These are phyloP conservation scores for Caloenas nicobarica DNA, from an alignment of 2,113 vertebrate species.

Conservation along the genomic window DNA sequence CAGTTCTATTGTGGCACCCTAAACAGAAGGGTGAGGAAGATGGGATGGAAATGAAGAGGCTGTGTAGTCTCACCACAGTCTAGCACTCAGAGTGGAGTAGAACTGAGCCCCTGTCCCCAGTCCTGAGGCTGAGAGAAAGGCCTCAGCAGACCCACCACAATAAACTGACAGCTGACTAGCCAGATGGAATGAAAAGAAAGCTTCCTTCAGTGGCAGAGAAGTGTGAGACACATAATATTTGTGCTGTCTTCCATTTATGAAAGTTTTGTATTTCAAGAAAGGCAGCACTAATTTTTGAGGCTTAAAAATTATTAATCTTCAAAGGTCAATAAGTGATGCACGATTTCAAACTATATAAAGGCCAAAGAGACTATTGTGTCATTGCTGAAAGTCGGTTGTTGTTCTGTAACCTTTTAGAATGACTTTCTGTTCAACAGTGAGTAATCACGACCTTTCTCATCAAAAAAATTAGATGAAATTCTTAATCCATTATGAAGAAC, in stretches of 20 bases:
- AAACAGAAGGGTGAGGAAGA: neutral
- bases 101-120: neutral
- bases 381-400: neutral
- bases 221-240: neutral
- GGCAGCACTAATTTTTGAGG: constrained; percentile 13
- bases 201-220: neutral
- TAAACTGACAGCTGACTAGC: neutral
- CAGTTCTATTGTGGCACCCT: neutral
- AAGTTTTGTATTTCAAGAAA: neutral
- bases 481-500: constrained; percentile 7
- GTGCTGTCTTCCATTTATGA: neutral
- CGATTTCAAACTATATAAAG: neutral
- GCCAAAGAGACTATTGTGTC: neutral
- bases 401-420: constrained; percentile 55
- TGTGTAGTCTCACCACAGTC: neutral
- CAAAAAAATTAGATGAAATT: neutral
- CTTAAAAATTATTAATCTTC: neutral
- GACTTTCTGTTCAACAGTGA: constrained; percentile 20
- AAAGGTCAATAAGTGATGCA: constrained; percentile 5
- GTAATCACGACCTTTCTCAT: constrained; percentile 32
- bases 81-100: neutral
- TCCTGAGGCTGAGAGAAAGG: neutral
- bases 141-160: neutral
- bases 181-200: neutral
- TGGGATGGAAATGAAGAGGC: neutral